A percentile compares a stretch with the other conserved stretches of the same genome.
phyloP scores from a whole-genome alignment of 1,140 invertebrate genomes.

The Pemphigus obesinymphae region DNA sequence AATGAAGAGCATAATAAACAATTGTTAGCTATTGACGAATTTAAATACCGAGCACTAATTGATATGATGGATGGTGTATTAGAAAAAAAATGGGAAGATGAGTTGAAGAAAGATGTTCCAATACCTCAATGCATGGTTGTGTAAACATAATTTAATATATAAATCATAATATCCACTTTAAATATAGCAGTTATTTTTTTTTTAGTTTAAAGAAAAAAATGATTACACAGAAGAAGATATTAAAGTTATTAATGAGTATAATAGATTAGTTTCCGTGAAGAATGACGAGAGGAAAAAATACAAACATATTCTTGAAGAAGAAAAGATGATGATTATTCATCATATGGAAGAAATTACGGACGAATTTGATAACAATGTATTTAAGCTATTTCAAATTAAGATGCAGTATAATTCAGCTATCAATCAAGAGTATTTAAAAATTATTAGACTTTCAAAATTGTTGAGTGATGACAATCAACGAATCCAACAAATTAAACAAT shows the following conservation, averaged over 20 bases:
- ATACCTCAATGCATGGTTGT: conserved; percentile 61
- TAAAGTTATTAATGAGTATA: background rate
- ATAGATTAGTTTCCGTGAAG: background rate
- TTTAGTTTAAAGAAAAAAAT: conserved; percentile 38
- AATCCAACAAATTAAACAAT: background rate
- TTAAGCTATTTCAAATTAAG: conserved; percentile 56
- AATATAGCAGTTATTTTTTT: too few species aligned
- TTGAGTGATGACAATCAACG: background rate
- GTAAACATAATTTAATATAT: conserved; percentile 17
- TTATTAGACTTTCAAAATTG: conserved; percentile 52
- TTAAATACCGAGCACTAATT: conserved; percentile 61
- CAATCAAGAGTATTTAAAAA: conserved; percentile 57
- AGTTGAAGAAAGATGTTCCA: conserved; percentile 64
- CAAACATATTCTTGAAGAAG: conserved; percentile 8
- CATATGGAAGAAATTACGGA: conserved; percentile 47
- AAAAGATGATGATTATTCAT: background rate
- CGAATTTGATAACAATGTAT: conserved; percentile 59
- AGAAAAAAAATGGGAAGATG: conserved; percentile 66
- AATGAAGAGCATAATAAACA: conserved; percentile 55
- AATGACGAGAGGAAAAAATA: background rate
- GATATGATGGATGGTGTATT: conserved; percentile 71
- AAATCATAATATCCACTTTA: too few species aligned
- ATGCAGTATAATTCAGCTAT: conserved; percentile 61
- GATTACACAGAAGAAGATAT: conserved; percentile 5
- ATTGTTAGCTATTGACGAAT: conserved; percentile 58